Base-by-base conservation (phyloP, 2,113 vertebrate genomes). In the Proteles cristata region DNA sequence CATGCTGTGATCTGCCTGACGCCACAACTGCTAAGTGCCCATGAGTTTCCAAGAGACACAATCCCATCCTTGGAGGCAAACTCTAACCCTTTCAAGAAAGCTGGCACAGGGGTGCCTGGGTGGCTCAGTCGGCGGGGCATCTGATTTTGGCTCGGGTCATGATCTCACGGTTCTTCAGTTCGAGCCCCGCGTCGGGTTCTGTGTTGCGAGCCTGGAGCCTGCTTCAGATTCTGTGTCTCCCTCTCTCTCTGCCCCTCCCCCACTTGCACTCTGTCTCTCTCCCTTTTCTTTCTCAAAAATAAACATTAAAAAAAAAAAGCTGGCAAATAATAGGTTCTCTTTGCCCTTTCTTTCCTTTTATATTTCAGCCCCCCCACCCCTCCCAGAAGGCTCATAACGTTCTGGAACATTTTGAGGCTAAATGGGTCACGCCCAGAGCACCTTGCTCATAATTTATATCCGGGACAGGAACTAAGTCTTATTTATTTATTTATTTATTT, bases 341-440 rank as follows among this genome's bases (percentile, higher is more conserved):
- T 77, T 48, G 74, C 74, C 43, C 15, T 4, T 77, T 77, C 43
- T 77, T 33, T 17, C 84, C n/a, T 17, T 66, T 63, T 71, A 5
- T 43, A 63, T 45, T 73, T 87, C 48, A 48, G 87, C 23, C 10
- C n/a, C 58, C 58, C 21, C 48, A 6, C 48, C 12, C 8, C 43
- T 7, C 3, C 1, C 4, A n/a, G 48, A 73, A 35, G 87, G 1
- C 50, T 89, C 39, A 19, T 28, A 71, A 39, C 58, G 55, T 96
- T 83, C 90, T 90, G 94, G 95, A 88, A 90, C 55, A 17, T 87
- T 95, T 45, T 35, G 91, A 74, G 85, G 39, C 53, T 28, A 81
- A 48, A 45, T 16, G 73, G 19, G 61, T 31, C 76, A 76, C 1
- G 6, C 25, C 66, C 79, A 74, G 48, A 88, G 10, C 73, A 71